Evolutionary conservation across 2,888 invertebrate genomes (phyloP), one percentile per base, ranked within the genome.

Genomic region (Alcis repandata): DNA sequence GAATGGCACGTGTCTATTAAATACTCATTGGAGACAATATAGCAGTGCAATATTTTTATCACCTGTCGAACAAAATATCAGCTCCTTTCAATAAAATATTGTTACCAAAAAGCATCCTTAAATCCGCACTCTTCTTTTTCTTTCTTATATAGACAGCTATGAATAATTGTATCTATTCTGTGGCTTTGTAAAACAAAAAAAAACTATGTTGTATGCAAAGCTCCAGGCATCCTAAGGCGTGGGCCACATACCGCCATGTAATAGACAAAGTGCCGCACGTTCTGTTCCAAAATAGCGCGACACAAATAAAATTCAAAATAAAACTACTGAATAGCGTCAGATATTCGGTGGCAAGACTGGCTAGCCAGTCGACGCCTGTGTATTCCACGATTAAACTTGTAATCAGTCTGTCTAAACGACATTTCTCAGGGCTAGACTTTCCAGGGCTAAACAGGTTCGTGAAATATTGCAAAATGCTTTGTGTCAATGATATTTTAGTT

Each of bases 221-320:
- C 76, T 76, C 78, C 64, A 77, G 76, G 76, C 80, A 76, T 80
- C 73, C 73, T 77, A 79, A 76, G 74, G 89, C 90, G 90, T 88
- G 86, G 88, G 90, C 84, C 79, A 81, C 79, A 83, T 82, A 78
- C 82, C 80, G 79, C 85, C 80, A 83, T 88, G 88, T 86, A 90
- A 85, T 86, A 87, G 88, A 90, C 89, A 90, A 91, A 91, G 90
- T 91, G 89, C 87, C 88, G 87, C 88, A 85, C 86, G 88, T 87
- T 88, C 86, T 80, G 86, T 80, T 90, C 92, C 77, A 78, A 93
- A 92, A 93, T 92, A 93, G 93, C 90, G 83, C 92, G 92, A 92
- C 93, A 91, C 90, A 91, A 92, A 93, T 93, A 92, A 92, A 93
- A 91, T 90, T 85, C 81, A 90, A 92, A 93, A 93, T 92, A 92